Base-by-base conservation (phyloP, 1,140 invertebrate genomes). In the Drosophila nikananu region DNA sequence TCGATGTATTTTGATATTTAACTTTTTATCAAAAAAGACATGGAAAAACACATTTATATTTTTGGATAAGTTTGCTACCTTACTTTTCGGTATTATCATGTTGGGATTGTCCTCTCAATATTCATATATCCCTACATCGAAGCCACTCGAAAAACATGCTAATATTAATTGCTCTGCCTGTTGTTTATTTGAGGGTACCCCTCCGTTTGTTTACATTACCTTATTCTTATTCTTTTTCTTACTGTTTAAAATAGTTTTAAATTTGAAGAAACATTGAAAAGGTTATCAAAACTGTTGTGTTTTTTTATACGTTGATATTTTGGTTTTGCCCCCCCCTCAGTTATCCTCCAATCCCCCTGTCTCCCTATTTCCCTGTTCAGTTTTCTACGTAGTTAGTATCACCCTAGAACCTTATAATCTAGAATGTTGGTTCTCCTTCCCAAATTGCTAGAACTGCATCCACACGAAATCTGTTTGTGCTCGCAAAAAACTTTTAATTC, bases 401-500 rank as follows among this genome's bases (percentile, higher is more conserved):
- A n/a, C 23, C n/a, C 13, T 25, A 25, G 13, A 48, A 48, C 19
- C 17, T 19, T 39, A 12, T 21, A 39, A 25, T 39, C 15, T 42
- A 48, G 27, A 54, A 48, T 37, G 41, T 59, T 72, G 37, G 60
- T 54, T 54, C 17, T 55, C 19, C 37, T 42, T 35, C 27, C 70
- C 7, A 12, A 72, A 48, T 51, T 41, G 37, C 54, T n/a, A 67
- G 58, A 67, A 23, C 32, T 77, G 74, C 74, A 77, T 77, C 74
- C 62, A 60, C 74, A 60, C 61, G 19, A 46, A 42, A 67, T 46
- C 21, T 66, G 41, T 77, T 46, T 77, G 58, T 77, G 74, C 75
- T 77, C 75, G 75, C 54, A 67, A 60, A 41, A n/a, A 39, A 17
- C 37, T 70, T 74, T 68, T 52, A 9, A 51, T 48, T 44, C 19